Evolutionary conservation across 2,797 vertebrate species (phyloP).

Genomic region (Phyllotis vaccarum): DNA sequence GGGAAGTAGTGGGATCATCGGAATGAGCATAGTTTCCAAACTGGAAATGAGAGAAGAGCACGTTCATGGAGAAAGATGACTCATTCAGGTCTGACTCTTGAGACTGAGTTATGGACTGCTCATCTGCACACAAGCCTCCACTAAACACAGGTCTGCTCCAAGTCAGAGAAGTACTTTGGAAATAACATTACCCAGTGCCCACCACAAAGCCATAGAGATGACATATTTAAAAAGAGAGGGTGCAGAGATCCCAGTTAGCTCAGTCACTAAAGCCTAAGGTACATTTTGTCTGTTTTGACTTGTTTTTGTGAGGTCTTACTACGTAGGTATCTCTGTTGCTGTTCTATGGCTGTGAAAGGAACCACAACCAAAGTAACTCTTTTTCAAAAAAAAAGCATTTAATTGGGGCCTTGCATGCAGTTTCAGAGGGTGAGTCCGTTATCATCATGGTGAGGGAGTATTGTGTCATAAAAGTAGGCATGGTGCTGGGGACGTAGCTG

Average conservation of each 20-base stretch:
- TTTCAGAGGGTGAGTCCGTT: not conserved
- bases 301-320: not conserved
- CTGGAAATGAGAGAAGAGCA: not conserved
- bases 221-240: not conserved
- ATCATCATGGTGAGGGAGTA: not conserved
- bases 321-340: not conserved
- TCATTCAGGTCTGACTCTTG: not conserved
- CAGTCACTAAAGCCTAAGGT: not conserved
- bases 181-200: not conserved
- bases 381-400: not conserved
- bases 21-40: not conserved
- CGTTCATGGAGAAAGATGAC: not conserved
- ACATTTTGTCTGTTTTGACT: too few relatives aligned
- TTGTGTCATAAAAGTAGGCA: too few relatives aligned
- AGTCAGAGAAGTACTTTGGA: not conserved
- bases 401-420: not conserved
- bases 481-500: too few relatives aligned
- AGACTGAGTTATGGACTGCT: not conserved
- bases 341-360: not conserved
- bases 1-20: not conserved
- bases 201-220: not conserved
- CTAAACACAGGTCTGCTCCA: not conserved
- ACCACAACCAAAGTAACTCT: not conserved
- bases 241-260: not conserved
- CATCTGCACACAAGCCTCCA: accelerated